Evolutionary conservation across 2,888 invertebrate species (phyloP).

Genomic region (Disparrhopalites patrizii): DNA sequence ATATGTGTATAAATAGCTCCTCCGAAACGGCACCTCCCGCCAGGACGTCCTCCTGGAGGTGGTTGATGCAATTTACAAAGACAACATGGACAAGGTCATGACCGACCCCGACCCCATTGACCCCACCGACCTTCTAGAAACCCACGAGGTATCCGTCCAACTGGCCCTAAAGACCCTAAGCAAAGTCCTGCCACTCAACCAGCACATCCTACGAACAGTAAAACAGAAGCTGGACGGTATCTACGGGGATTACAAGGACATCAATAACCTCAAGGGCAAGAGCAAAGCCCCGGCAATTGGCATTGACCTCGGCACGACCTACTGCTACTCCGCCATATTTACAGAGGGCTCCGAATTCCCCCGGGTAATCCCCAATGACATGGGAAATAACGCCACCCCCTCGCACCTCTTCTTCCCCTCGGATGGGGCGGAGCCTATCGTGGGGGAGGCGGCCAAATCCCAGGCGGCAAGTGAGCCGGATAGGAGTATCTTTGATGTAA

Average conservation of each 20-base stretch:
- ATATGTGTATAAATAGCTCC: no score
- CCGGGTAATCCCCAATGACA: not conserved
- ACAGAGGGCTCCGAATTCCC: not conserved
- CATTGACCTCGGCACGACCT: conserved; percentile 7
- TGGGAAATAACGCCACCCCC: not conserved
- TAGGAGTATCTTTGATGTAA: conserved; percentile 63
- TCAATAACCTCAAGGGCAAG: not conserved
- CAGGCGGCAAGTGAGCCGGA: not conserved
- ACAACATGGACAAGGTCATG: not conserved
- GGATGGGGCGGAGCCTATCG: not conserved
- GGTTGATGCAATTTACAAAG: not conserved
- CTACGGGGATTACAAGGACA: not conserved
- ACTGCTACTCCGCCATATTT: not conserved
- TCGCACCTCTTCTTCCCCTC: not conserved
- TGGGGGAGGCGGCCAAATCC: not conserved
- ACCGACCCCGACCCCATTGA: not conserved
- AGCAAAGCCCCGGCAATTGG: not conserved
- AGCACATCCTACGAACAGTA: not conserved
- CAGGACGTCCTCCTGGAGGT: not conserved
- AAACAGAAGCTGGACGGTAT: not conserved
- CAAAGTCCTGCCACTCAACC: not conserved
- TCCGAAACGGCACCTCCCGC: not conserved
- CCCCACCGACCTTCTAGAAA: not conserved
- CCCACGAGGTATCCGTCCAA: not conserved
- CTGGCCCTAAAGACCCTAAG: not conserved